Conservation (phyloP, 2,113 vertebrate species). For the Hyla sarda region DNA sequence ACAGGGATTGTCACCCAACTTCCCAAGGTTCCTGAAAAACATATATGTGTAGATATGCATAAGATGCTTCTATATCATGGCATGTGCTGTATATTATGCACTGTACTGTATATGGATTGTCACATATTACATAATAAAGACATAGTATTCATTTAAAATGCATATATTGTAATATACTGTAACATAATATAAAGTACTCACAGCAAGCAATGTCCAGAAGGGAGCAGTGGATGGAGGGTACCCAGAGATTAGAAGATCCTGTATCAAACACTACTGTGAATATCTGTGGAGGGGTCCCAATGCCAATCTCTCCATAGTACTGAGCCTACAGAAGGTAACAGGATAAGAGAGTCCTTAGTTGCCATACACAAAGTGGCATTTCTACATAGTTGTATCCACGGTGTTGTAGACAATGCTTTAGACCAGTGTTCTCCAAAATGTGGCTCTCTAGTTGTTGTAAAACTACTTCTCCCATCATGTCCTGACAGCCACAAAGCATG, state of each 20-base stretch:
- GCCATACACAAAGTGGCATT: neutral
- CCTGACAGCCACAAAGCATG: too few relatives aligned
- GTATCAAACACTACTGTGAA: conserved; percentile 98
- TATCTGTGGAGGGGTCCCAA: conserved; percentile 85
- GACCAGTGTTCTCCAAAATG: too few relatives aligned
- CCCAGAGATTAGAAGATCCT: conserved; percentile 96
- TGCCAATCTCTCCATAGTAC: conserved; percentile 87
- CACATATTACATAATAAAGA: neutral
- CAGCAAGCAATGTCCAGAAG: conserved; percentile 86
- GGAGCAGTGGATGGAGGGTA: conserved; percentile 88
- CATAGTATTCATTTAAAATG: neutral
- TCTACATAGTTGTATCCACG: neutral
- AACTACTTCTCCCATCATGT: too few relatives aligned
- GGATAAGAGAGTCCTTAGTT: neutral
- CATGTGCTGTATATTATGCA: too few relatives aligned
- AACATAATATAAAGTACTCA: conserved; percentile 71
- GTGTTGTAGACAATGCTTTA: neutral
- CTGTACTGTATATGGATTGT: neutral
- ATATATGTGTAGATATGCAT: too few relatives aligned
- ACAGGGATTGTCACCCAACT: too few relatives aligned
- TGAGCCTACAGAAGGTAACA: conserved; percentile 79
- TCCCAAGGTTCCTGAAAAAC: too few relatives aligned
- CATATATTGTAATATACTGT: neutral
- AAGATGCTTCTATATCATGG: too few relatives aligned
- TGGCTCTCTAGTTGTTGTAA: too few relatives aligned